Evolutionary conservation across 2,888 invertebrate species (phyloP), one percentile per base, ranked within the genome.

Genomic region (Cordilura impudica): DNA sequence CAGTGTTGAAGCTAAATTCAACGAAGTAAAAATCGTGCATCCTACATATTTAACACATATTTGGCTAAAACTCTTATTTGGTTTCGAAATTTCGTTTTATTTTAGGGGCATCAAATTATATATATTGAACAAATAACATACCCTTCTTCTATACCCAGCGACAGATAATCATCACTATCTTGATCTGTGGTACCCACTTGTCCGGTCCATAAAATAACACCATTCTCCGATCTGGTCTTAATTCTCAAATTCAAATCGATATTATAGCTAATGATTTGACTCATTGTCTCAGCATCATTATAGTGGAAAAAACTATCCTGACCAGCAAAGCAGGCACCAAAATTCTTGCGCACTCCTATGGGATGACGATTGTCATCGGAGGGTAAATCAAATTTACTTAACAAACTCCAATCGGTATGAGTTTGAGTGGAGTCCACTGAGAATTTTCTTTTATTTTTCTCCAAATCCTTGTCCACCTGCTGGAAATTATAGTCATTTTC

Each of bases 201-300:
- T 7, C 97, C 96, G 83, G 95, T 94, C 97, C 97, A 97, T 78
- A 97, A 91, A 47, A 98, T 91, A 79, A 98, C 91, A 0, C 97
- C 97, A 85, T 92, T 91, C 23, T 92, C 89, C 2, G 93, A 91
- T 83, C 92, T 92, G 61, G 95, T 93, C 82, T 95, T 94, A 90
- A 98, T 95, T 83, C 96, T 91, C 89, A 98, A 93, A 91, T 96
- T 96, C 86, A 98, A 94, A 90, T 96, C 96, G 83, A 97, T 92
- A 82, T 94, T 94, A 90, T 95, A 95, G 85, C 96, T 95, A 76
- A 94, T 93, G 83, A 97, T 91, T 88, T 96, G 94, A 88, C 95
- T 95, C 91, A 96, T 93, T 72, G 97, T 95, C 83, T 95, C 94
- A 54, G 95, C 94, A 88, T 97, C 96, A 84, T 94, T 95, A 86